phyloP scores from a whole-genome alignment of 2,113 vertebrate genomes.

The Tragelaphus scriptus region DNA sequence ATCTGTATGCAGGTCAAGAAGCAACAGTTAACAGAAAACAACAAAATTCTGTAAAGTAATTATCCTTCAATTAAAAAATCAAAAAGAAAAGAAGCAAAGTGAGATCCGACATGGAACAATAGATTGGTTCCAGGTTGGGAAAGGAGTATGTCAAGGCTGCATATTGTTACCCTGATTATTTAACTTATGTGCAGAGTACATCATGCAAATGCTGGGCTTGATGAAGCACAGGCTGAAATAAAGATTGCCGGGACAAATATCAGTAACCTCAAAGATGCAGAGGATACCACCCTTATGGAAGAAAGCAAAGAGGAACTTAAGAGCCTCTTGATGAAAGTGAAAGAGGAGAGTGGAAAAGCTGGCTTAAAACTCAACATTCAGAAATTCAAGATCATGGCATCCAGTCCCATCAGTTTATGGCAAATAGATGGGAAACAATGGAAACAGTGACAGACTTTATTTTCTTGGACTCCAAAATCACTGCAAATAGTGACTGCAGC shows the following conservation, averaged over 20 bases:
- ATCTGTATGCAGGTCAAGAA: neutral
- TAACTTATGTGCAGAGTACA: neutral
- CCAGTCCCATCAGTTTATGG: neutral
- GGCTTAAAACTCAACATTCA: neutral
- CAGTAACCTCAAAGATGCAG: neutral
- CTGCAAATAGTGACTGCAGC: neutral
- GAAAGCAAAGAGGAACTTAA: neutral
- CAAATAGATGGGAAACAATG: neutral
- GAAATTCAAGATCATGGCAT: neutral
- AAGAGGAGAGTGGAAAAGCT: neutral
- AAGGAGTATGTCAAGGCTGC: neutral
- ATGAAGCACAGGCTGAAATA: neutral
- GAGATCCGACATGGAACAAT: neutral
- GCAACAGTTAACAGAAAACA: neutral
- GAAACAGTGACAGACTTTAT: neutral
- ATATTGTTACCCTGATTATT: neutral
- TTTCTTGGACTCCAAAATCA: neutral
- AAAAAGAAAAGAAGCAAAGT: neutral
- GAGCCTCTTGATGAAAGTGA: neutral
- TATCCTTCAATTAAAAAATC: neutral
- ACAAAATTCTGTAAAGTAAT: neutral
- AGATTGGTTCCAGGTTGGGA: neutral
- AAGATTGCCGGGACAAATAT: neutral
- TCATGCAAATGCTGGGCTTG: neutral
- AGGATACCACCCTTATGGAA: neutral